phyloP scores from a whole-genome alignment of 1,140 invertebrate genomes.

The Venustaconcha ellipsiformis region DNA sequence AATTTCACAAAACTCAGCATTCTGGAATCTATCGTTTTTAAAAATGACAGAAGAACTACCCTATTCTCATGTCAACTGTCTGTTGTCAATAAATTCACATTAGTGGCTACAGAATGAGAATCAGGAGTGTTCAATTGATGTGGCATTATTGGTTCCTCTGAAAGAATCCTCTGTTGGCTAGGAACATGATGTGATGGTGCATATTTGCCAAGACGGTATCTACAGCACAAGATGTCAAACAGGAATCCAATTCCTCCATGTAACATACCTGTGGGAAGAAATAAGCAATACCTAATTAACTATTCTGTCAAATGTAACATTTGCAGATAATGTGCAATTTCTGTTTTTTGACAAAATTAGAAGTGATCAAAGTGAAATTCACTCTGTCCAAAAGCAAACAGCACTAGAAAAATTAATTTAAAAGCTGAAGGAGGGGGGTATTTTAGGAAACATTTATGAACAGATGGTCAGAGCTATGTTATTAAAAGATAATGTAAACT shows the following conservation, averaged over 20 bases:
- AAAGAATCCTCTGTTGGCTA: too few relatives aligned
- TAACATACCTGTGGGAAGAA: conserved; percentile 47
- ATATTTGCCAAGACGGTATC: conserved; percentile 51
- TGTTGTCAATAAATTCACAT: too few relatives aligned
- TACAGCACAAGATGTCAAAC: conserved; percentile 58
- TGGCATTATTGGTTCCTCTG: too few relatives aligned
- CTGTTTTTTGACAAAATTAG: neutral
- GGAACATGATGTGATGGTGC: neutral
- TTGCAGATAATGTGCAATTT: neutral
- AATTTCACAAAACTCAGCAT: too few relatives aligned
- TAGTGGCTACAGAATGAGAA: too few relatives aligned
- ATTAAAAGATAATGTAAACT: too few relatives aligned
- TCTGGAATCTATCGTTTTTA: too few relatives aligned
- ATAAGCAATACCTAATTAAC: conserved; percentile 19
- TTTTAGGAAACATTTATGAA: neutral
- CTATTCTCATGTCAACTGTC: too few relatives aligned
- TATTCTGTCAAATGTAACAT: neutral
- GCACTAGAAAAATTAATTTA: neutral
- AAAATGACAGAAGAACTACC: too few relatives aligned
- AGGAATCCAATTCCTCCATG: conserved; percentile 47
- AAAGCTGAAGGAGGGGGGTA: too few relatives aligned
- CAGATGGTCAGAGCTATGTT: neutral
- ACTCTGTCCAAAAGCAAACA: neutral
- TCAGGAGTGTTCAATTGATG: too few relatives aligned
- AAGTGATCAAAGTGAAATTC: neutral